Evolutionary conservation across 2,797 vertebrate species (phyloP).

Genomic region (Loriculus beryllinus): DNA sequence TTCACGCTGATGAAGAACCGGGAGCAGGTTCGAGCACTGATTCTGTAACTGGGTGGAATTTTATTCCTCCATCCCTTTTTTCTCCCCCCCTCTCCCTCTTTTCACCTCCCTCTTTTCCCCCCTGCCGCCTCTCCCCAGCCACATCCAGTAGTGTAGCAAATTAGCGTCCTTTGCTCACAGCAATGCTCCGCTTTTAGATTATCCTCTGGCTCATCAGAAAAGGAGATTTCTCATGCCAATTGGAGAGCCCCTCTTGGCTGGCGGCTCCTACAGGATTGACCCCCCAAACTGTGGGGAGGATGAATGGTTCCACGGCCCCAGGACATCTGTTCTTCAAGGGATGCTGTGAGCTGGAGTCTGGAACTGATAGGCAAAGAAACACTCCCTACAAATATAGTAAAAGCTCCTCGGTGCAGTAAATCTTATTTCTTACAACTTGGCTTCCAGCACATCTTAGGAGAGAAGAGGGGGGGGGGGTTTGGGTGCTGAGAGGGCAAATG

Average conservation of each 20-base stretch:
- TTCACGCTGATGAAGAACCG: conserved; percentile 71
- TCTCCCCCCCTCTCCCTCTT: neutral
- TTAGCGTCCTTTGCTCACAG: conserved; percentile 62
- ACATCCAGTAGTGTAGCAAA: conserved; percentile 54
- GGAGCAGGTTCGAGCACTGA: conserved; percentile 54
- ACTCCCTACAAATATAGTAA: conserved; percentile 20
- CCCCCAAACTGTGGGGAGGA: conserved; percentile 67
- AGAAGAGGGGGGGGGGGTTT: neutral
- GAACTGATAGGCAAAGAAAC: conserved; percentile 31
- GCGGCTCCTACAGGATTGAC: conserved; percentile 63
- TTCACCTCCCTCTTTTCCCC: neutral
- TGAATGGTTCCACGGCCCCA: conserved; percentile 48
- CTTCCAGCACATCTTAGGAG: conserved; percentile 16
- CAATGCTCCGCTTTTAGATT: conserved; percentile 58
- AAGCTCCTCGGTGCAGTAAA: conserved; percentile 47
- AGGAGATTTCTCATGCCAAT: conserved; percentile 71
- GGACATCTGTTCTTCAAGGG: conserved; percentile 68
- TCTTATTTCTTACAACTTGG: conserved; percentile 4
- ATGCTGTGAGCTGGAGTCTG: conserved; percentile 54
- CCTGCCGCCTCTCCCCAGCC: neutral
- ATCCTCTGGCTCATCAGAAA: conserved; percentile 66
- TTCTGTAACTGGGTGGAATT: conserved; percentile 48
- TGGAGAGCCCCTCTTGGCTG: conserved; percentile 67
- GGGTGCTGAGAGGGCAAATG: neutral
- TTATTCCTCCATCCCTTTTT: conserved; percentile 36